These are phyloP conservation scores for Caenorhabditis imperialis DNA, from an alignment of 2,888 invertebrate species.

Conservation along the genomic window DNA sequence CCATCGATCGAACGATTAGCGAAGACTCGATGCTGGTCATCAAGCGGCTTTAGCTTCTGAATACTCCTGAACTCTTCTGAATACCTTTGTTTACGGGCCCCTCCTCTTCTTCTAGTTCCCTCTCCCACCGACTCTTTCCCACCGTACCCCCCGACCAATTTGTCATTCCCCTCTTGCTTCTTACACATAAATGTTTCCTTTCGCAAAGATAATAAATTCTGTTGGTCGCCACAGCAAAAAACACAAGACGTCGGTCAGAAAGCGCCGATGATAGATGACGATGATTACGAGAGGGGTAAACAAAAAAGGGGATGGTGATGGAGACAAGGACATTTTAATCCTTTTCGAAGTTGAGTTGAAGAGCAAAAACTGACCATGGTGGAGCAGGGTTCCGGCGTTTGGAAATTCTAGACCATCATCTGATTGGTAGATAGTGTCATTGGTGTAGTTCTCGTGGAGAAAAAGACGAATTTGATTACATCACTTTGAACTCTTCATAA, in stretches of 20 bases:
- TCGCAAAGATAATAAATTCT: conserved; percentile 32
- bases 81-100: neutral
- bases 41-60: conserved; percentile 34
- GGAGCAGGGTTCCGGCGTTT: too few species aligned
- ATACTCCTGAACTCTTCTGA: too few species aligned
- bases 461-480: too few species aligned
- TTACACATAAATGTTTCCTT: conserved; percentile 38
- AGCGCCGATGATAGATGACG: conserved; percentile 47
- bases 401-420: too few species aligned
- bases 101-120: too few species aligned
- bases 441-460: too few species aligned
- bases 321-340: conserved; percentile 40
- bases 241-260: conserved; percentile 24
- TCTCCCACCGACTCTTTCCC: conserved; percentile 20
- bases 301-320: conserved; percentile 36
- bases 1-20: conserved; percentile 65
- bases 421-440: too few species aligned
- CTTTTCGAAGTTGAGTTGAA: too few species aligned
- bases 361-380: too few species aligned
- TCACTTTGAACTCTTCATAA: too few species aligned
- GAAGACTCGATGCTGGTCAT: conserved; percentile 61
- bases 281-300: conserved; percentile 30
- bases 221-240: conserved; percentile 10
- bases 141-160: conserved; percentile 31
- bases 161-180: conserved; percentile 13